phyloP scores from a whole-genome alignment of 2,888 invertebrate species.

The Thecophora atra region DNA sequence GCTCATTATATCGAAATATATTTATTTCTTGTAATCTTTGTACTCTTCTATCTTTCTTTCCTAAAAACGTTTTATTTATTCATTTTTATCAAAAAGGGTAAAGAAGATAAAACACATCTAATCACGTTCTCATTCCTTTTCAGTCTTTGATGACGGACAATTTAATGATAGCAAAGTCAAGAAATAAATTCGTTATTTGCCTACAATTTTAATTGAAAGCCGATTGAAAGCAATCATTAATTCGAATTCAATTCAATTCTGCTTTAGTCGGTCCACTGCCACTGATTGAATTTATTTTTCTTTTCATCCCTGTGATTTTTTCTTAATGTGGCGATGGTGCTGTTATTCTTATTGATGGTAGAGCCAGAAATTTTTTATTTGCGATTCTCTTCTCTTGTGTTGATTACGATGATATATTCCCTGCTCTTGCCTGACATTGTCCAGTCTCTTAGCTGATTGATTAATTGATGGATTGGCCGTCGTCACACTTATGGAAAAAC shows the following conservation, averaged over 20 bases:
- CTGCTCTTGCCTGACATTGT: neutral
- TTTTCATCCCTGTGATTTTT: neutral
- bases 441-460: neutral
- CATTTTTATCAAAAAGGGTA: too few species aligned
- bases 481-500: neutral
- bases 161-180: too few species aligned
- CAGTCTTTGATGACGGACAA: too few species aligned
- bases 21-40: too few species aligned
- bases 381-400: neutral
- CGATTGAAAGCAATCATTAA: constrained; percentile 5
- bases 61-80: too few species aligned
- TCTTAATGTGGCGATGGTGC: neutral
- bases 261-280: neutral
- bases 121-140: too few species aligned
- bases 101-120: too few species aligned
- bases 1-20: too few species aligned
- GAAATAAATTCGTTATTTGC: neutral
- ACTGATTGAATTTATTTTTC: neutral
- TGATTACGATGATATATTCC: neutral
- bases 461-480: constrained; percentile 26
- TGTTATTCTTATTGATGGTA: neutral
- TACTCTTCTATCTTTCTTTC: too few species aligned
- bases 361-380: too few species aligned
- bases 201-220: constrained; percentile 17
- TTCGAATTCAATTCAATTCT: neutral